Evolutionary conservation across 1,140 invertebrate genomes (phyloP).

Genomic region (Atta colombica): DNA sequence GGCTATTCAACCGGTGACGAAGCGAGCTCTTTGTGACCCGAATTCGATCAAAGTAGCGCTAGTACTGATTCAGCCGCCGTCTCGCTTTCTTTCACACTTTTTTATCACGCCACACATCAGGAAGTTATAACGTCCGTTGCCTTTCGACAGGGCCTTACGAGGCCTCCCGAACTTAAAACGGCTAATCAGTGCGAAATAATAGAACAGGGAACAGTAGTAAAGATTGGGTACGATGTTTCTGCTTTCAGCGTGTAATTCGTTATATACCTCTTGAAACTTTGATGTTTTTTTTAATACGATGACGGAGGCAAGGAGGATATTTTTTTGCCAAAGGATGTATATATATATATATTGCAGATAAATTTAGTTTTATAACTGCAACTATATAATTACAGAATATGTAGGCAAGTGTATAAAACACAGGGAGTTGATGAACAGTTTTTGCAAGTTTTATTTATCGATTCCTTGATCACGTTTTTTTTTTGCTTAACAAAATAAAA

Average conservation of each 20-base stretch:
- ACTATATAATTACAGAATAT: neutral
- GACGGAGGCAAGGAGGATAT: neutral
- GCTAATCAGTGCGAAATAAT: constrained; percentile 63
- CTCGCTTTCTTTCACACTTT: constrained; percentile 73
- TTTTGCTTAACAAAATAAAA: neutral
- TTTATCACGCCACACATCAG: constrained; percentile 75
- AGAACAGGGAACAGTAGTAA: neutral
- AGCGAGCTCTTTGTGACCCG: constrained; percentile 76
- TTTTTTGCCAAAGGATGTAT: neutral
- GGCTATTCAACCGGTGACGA: constrained; percentile 81
- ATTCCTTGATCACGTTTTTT: neutral
- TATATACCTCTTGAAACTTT: neutral
- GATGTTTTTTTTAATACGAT: neutral
- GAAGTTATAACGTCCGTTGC: constrained; percentile 75
- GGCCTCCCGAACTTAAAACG: constrained; percentile 44
- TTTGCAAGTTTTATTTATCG: neutral
- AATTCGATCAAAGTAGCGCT: constrained; percentile 67
- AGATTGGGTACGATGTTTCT: neutral
- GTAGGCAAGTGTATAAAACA: neutral
- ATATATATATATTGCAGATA: neutral
- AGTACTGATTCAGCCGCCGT: constrained; percentile 69
- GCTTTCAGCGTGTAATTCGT: neutral
- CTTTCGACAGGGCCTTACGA: constrained; percentile 45
- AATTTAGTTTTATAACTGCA: neutral
- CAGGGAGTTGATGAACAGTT: neutral